Evolutionary conservation across 2,113 vertebrate species (phyloP).

Genomic region (Actenoides hombroni): DNA sequence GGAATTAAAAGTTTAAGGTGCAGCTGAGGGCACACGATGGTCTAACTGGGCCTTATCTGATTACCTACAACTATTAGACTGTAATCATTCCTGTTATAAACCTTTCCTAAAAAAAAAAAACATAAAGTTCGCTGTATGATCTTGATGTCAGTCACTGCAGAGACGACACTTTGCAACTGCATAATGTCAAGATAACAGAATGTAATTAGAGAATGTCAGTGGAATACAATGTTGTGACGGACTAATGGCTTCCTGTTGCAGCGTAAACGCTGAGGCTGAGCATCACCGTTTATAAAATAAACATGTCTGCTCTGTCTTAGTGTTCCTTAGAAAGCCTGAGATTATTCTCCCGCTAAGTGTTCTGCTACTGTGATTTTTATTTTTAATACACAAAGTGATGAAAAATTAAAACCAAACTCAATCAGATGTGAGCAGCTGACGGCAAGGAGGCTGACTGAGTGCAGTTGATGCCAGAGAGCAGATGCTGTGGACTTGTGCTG

Average conservation of each 20-base stretch:
- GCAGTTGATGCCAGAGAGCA: neutral
- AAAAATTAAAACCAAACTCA: conserved; percentile 45
- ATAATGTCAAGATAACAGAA: neutral
- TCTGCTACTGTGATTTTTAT: conserved; percentile 21
- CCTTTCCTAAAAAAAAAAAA: neutral
- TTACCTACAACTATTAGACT: neutral
- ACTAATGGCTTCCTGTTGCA: conserved; percentile 43
- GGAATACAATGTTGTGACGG: conserved; percentile 20
- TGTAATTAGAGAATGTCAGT: conserved; percentile 16
- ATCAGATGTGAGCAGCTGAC: conserved; percentile 6
- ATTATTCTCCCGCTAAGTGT: conserved; percentile 22
- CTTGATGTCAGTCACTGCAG: neutral
- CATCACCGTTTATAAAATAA: conserved; percentile 44
- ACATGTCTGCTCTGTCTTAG: conserved; percentile 3
- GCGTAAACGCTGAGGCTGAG: neutral
- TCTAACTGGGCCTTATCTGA: neutral
- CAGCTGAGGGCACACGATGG: neutral
- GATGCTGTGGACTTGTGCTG: neutral
- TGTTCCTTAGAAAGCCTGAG: conserved; percentile 26
- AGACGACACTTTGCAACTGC: neutral
- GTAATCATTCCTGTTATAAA: neutral
- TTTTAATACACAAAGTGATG: conserved; percentile 28
- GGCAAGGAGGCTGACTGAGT: neutral
- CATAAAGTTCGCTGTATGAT: neutral
- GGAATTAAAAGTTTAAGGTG: neutral